Percentiles rank a stretch among this genome's conserved stretches.
Evolutionary conservation across 2,797 vertebrate genomes (phyloP).

Genomic region (Jordanella pulchra): DNA sequence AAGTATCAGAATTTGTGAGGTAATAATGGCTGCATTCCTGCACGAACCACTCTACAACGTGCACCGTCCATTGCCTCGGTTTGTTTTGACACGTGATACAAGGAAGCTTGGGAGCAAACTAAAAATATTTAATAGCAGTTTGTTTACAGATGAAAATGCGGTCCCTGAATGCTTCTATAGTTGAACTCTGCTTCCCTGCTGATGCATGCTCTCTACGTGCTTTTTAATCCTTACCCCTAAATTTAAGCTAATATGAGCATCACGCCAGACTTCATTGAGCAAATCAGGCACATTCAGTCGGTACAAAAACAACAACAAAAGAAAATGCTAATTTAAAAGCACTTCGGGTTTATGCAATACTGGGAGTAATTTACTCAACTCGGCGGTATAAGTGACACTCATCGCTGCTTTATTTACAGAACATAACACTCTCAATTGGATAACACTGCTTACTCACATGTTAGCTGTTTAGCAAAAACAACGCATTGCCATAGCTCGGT

Average conservation of each 20-base stretch:
- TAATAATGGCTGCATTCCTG: neutral
- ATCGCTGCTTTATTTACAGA: neutral
- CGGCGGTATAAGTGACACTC: neutral
- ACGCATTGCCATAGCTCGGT: neutral
- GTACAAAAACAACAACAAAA: neutral
- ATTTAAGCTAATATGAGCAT: neutral
- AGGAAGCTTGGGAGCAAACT: neutral
- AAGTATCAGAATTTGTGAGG: neutral
- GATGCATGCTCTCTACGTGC: neutral
- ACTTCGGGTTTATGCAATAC: rapidly evolving
- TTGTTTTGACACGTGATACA: slow-evolving; percentile 79
- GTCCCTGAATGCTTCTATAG: neutral
- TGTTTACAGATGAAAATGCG: neutral
- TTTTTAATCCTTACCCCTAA: neutral
- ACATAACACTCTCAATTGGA: neutral
- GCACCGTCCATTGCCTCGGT: slow-evolving; percentile 19
- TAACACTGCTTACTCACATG: neutral
- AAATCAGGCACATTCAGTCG: neutral
- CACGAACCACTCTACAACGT: neutral
- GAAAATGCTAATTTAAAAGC: rapidly evolving
- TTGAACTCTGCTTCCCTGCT: too few relatives aligned
- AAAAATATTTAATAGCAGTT: neutral
- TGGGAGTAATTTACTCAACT: neutral
- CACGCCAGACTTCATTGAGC: slow-evolving; percentile 2
- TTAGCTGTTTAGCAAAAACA: neutral